phyloP scores from a whole-genome alignment of 2,888 invertebrate species.

The Zhengitettix transpicula region DNA sequence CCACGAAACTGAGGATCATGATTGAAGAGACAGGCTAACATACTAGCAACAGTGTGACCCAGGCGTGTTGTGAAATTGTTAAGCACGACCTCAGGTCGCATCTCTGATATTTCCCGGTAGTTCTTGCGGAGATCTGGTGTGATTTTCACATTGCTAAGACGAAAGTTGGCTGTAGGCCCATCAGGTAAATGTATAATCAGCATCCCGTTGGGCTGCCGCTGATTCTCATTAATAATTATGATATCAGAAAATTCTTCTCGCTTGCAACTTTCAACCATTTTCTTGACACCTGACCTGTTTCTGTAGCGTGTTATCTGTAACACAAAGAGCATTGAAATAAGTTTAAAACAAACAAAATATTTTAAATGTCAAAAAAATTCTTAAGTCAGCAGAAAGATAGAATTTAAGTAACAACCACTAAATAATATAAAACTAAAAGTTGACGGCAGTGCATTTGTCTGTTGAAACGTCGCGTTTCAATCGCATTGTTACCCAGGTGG shows the following conservation, averaged over 20 bases:
- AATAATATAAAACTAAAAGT: no score
- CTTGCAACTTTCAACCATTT: conserved; percentile 73
- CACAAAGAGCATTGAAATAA: not conserved
- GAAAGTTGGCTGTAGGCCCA: conserved; percentile 94
- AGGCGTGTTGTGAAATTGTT: conserved; percentile 92
- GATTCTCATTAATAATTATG: conserved; percentile 86
- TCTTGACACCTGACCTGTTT: conserved; percentile 79
- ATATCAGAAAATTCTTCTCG: conserved; percentile 72
- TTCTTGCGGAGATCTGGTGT: conserved; percentile 60
- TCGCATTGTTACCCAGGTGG: no score
- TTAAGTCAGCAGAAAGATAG: no score
- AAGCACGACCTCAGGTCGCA: conserved; percentile 34
- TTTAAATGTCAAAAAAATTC: no score
- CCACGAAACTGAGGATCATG: conserved; percentile 92
- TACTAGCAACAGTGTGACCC: conserved; percentile 76
- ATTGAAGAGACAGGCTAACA: conserved; percentile 88
- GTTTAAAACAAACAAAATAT: no score
- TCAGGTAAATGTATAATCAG: conserved; percentile 85
- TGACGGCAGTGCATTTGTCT: no score
- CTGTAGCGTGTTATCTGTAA: conserved; percentile 41
- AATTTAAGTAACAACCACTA: no score
- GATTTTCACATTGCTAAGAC: conserved; percentile 79
- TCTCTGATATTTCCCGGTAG: not conserved
- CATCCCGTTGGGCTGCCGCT: conserved; percentile 69
- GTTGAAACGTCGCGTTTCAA: no score